A percentile compares a stretch with the other conserved stretches of the same genome.
These are phyloP conservation scores for Cerceris ruficornis DNA, from an alignment of 2,888 invertebrate genomes.

Conservation along the genomic window DNA sequence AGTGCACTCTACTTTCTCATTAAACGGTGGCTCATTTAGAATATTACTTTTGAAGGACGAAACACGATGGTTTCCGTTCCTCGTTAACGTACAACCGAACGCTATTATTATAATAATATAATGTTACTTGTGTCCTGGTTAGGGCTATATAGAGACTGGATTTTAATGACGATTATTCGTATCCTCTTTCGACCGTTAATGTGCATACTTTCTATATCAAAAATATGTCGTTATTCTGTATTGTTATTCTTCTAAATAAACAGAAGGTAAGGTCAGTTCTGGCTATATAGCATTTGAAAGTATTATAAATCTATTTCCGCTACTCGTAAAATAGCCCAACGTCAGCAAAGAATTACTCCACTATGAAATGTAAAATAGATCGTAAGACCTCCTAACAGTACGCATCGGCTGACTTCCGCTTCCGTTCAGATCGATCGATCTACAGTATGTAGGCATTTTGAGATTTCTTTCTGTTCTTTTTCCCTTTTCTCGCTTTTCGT, in stretches of 20 bases:
- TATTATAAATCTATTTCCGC: slow-evolving; percentile 62
- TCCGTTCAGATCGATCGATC: not conserved
- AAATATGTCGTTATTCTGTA: slow-evolving; percentile 74
- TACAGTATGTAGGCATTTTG: not conserved
- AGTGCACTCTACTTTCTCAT: slow-evolving; percentile 3
- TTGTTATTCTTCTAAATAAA: slow-evolving; percentile 67
- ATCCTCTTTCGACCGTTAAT: slow-evolving; percentile 58
- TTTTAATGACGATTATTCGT: slow-evolving; percentile 54
- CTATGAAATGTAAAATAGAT: slow-evolving; percentile 21
- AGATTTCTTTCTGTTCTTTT: too few species aligned
- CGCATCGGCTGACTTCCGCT: slow-evolving; percentile 23
- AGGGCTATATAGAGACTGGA: slow-evolving; percentile 58
- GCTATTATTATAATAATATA: slow-evolving; percentile 34
- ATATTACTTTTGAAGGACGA: not conserved
- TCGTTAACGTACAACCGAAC: slow-evolving; percentile 28
- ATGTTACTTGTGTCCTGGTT: slow-evolving; percentile 36
- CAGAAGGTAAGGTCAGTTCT: slow-evolving; percentile 68
- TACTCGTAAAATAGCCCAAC: slow-evolving; percentile 70
- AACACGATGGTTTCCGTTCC: not conserved
- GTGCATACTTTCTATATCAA: slow-evolving; percentile 74
- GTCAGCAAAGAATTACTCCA: slow-evolving; percentile 70
- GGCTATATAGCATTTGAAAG: slow-evolving; percentile 62
- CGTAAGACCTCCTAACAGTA: slow-evolving; percentile 26
- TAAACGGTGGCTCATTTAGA: not conserved
- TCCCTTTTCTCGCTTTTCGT: too few species aligned